These are phyloP conservation scores for Tangachromis dhanisi DNA, from an alignment of 2,113 vertebrate genomes.

Conservation along the genomic window DNA sequence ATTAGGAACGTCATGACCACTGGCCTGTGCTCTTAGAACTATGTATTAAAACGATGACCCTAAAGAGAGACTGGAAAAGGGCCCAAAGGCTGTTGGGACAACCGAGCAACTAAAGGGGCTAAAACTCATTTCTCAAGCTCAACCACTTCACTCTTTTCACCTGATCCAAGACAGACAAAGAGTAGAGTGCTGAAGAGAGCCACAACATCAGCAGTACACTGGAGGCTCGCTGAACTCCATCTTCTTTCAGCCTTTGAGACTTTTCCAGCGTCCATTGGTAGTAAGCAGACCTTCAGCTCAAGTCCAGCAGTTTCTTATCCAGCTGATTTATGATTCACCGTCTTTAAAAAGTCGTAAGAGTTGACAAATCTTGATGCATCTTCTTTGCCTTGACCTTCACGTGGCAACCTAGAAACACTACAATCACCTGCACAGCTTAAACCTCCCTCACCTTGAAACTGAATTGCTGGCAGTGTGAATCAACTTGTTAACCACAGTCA, in stretches of 20 bases:
- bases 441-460: conserved; percentile 33
- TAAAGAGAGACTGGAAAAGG: conserved; percentile 76
- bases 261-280: conserved; percentile 52
- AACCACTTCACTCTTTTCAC: conserved; percentile 59
- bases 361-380: conserved; percentile 42
- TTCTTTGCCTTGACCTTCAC: conserved; percentile 62
- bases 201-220: conserved; percentile 49
- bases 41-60: conserved; percentile 56
- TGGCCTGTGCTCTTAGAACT: conserved; percentile 70
- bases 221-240: conserved; percentile 9
- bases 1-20: conserved; percentile 83
- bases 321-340: conserved; percentile 49
- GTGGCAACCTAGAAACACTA: conserved; percentile 70
- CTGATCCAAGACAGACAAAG: conserved; percentile 63
- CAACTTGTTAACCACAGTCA: conserved; percentile 27
- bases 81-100: conserved; percentile 57
- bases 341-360: conserved; percentile 45
- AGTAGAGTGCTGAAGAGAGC: conserved; percentile 50
- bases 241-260: conserved; percentile 39
- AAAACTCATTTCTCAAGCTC: conserved; percentile 49
- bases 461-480: conserved; percentile 67
- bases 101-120: conserved; percentile 36
- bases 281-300: conserved; percentile 49
- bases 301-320: conserved; percentile 66
- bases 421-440: conserved; percentile 61